phyloP scores from a whole-genome alignment of 2,113 vertebrate genomes.

The Neomonachus schauinslandi region DNA sequence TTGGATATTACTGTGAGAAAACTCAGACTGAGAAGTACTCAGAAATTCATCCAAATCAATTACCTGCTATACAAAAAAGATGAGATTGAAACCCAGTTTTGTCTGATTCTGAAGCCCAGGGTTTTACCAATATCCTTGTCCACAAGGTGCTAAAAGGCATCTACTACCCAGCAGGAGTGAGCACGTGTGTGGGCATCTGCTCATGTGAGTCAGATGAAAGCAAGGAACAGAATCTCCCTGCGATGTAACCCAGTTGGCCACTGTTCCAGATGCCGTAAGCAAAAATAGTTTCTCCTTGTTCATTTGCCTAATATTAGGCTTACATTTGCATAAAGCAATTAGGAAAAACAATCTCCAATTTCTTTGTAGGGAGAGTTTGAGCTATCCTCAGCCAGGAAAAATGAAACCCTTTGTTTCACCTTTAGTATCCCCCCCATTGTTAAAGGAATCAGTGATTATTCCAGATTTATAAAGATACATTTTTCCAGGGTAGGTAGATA shows the following conservation, averaged over 20 bases:
- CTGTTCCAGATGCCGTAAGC: not conserved
- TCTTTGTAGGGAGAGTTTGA: not conserved
- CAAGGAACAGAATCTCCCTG: not conserved
- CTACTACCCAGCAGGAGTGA: not conserved
- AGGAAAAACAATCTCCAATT: constrained; percentile 22
- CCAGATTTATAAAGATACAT: not conserved
- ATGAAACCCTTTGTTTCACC: not conserved
- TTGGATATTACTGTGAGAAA: constrained; percentile 10
- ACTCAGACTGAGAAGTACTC: constrained; percentile 11
- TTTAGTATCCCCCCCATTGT: not conserved
- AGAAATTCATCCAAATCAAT: constrained; percentile 20
- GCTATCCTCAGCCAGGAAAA: not conserved
- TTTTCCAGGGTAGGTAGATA: not conserved
- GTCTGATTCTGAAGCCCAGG: not conserved
- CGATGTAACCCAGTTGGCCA: not conserved
- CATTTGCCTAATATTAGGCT: not conserved
- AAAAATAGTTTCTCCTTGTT: not conserved
- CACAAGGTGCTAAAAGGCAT: not conserved
- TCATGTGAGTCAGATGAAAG: not conserved
- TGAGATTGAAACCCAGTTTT: not conserved
- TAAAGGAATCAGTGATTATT: not conserved
- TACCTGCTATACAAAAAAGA: not conserved
- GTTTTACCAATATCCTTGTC: not conserved
- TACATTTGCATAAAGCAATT: not conserved
- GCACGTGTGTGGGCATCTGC: not conserved